A percentile compares a stretch with the other conserved stretches of the same genome.
phyloP scores from a whole-genome alignment of 2,797 vertebrate genomes.

The Odontamblyopus lacepedii region DNA sequence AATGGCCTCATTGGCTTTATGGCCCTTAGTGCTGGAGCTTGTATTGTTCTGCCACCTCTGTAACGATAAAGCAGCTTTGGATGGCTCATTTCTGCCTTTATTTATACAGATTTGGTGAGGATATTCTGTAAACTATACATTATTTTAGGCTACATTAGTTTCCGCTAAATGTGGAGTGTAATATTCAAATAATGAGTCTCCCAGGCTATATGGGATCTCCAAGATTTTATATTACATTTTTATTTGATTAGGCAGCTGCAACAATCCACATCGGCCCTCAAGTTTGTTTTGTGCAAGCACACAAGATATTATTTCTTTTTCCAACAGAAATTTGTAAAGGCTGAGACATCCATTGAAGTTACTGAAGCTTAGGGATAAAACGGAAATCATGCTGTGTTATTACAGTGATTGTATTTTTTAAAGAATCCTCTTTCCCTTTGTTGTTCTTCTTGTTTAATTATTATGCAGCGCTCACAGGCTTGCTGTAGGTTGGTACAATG shows the following conservation, averaged over 20 bases:
- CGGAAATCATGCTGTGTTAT: slow-evolving; percentile 45
- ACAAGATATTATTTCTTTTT: slow-evolving; percentile 52
- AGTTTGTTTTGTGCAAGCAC: slow-evolving; percentile 57
- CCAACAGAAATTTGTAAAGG: slow-evolving; percentile 40
- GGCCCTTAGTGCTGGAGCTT: slow-evolving; percentile 3
- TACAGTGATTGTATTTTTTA: slow-evolving; percentile 46
- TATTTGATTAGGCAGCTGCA: slow-evolving; percentile 63
- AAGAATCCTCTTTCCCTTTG: slow-evolving; percentile 26
- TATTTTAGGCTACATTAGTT: slow-evolving; percentile 41
- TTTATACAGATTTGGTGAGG: slow-evolving; percentile 12
- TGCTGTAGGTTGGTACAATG: slow-evolving; percentile 26
- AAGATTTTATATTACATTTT: slow-evolving; percentile 57
- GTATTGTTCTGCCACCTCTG: slow-evolving; percentile 20
- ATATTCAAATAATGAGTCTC: slow-evolving; percentile 68
- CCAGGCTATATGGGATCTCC: slow-evolving; percentile 43
- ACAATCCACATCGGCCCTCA: slow-evolving; percentile 55
- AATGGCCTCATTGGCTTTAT: slow-evolving; percentile 16
- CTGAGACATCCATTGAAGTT: slow-evolving; percentile 44
- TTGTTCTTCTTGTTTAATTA: slow-evolving; percentile 46
- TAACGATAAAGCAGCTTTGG: slow-evolving; percentile 25
- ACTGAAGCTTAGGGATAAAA: slow-evolving; percentile 50
- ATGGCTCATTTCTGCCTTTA: slow-evolving; percentile 18
- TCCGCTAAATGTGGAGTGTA: slow-evolving; percentile 44
- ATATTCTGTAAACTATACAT: slow-evolving; percentile 32
- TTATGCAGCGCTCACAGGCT: slow-evolving; percentile 32